Percentiles rank a stretch among this genome's conserved stretches.
These are phyloP conservation scores for Brachynemurus nebulosus DNA, from an alignment of 2,888 invertebrate genomes.

Conservation along the genomic window DNA sequence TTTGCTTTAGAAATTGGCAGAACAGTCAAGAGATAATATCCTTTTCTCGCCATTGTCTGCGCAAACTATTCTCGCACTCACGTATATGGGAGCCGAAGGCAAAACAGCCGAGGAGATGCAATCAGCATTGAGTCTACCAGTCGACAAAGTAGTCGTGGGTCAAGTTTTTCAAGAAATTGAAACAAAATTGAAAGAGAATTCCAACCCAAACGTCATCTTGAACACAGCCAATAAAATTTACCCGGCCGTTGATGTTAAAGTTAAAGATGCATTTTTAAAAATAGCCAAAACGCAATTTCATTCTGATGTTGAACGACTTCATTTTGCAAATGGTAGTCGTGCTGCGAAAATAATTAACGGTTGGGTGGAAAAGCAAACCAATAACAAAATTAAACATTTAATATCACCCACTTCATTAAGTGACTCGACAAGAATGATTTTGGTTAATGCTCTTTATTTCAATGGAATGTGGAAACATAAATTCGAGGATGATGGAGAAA, in stretches of 20 bases:
- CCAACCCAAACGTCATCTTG: slow-evolving; percentile 5
- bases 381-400: slow-evolving; percentile 25
- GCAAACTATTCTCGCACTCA: slow-evolving; percentile 25
- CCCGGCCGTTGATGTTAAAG: not conserved
- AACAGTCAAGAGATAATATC: slow-evolving; percentile 21
- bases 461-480: slow-evolving; percentile 22
- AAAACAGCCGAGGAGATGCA: slow-evolving; percentile 22
- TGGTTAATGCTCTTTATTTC: slow-evolving; percentile 28
- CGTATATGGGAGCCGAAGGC: slow-evolving; percentile 24
- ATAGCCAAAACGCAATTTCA: not conserved
- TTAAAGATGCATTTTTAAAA: not conserved
- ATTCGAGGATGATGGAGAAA: not conserved
- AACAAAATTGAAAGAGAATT: not conserved
- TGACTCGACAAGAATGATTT: slow-evolving; percentile 21
- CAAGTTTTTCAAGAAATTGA: too few relatives aligned
- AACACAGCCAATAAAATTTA: slow-evolving; percentile 2
- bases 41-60: slow-evolving; percentile 27
- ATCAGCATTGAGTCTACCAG: slow-evolving; percentile 17
- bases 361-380: slow-evolving; percentile 28
- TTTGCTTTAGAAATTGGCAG: slow-evolving; percentile 17
- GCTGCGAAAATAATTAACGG: slow-evolving; percentile 25
- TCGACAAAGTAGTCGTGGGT: too few relatives aligned
- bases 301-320: slow-evolving; percentile 17
- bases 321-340: slow-evolving; percentile 18
- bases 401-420: slow-evolving; percentile 19